Percentiles rank a stretch among this genome's conserved stretches.
phyloP scores from a whole-genome alignment of 2,888 invertebrate genomes.

The Taphrorychus bicolor region DNA sequence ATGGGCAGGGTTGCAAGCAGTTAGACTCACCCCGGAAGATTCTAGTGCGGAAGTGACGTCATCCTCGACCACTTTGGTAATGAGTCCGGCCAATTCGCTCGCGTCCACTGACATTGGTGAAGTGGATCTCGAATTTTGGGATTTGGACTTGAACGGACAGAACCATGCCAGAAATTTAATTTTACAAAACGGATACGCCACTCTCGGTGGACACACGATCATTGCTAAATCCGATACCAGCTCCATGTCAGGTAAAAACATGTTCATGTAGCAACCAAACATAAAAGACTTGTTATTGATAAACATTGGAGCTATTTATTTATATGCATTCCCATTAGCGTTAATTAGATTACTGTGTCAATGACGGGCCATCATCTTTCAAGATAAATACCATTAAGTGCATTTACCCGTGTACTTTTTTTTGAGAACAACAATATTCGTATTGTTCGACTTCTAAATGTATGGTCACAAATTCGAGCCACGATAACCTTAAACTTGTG shows the following conservation, averaged over 20 bases:
- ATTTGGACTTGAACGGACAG: conserved; percentile 67
- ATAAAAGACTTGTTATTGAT: neutral
- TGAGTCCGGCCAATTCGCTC: conserved; percentile 76
- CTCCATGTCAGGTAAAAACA: conserved; percentile 61
- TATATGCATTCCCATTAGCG: too few species aligned
- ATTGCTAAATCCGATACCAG: conserved; percentile 60
- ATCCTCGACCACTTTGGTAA: conserved; percentile 73
- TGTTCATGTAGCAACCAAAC: too few species aligned
- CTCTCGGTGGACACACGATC: conserved; percentile 55
- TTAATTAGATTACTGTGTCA: conserved; percentile 16
- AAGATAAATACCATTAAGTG: conserved; percentile 5
- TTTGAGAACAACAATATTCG: conserved; percentile 5
- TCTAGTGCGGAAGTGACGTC: conserved; percentile 80
- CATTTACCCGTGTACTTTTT: conserved; percentile 11
- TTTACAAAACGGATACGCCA: conserved; percentile 56
- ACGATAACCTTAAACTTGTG: conserved; percentile 10
- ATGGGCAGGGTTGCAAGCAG: conserved; percentile 73
- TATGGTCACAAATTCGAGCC: neutral
- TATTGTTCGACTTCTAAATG: neutral
- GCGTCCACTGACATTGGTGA: conserved; percentile 77
- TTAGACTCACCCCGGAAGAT: conserved; percentile 74
- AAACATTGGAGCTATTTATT: too few species aligned
- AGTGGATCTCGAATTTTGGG: conserved; percentile 85
- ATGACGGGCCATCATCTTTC: conserved; percentile 4
- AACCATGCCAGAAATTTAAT: conserved; percentile 53